Base-by-base conservation (phyloP, 2,113 vertebrate species). In the Alethe castanea region DNA sequence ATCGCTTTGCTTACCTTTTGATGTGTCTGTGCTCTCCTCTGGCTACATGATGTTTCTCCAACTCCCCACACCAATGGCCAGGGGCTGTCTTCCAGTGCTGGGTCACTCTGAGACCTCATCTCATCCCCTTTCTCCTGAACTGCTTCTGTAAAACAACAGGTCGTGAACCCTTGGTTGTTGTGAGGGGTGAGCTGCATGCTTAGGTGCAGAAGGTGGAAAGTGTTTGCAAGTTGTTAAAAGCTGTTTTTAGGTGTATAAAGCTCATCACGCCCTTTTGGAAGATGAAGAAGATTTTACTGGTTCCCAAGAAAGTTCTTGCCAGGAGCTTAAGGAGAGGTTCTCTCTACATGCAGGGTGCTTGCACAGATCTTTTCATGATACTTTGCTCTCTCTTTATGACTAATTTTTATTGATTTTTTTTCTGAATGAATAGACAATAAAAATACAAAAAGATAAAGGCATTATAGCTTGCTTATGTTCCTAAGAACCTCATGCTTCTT, bases 331-430 rank as follows among this genome's bases (percentile, higher is more conserved):
- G 40, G 52, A 86, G 60, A 91, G 31, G 29, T 69, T 95, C 31
- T 42, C 65, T 81, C 48, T 61, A 18, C 23, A 11, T 11, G 44
- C 38, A 52, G 70, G 69, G 35, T 87, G 57, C 81, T 94, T 53
- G 36, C 88, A 64, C 48, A 69, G 77, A 67, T 52, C 77, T 92
- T 94, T 95, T 85, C 53, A 53, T 48, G 31, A 82, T 85, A 42
- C 48, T 91, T 86, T 57, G 28, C 57, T 91, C 53, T 88, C 62
- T 80, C 95, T 96, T 95, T 94, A 62, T 86, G 54, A 77, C 79
- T 78, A 77, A 50, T 92, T 96, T 94, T 92, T 93, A 96, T 95
- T 93, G 82, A 61, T 94, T 96, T 92, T 78, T 89, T 91, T 36
- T 33, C 54, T 86, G 79, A 81, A 92, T 82, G 76, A 92, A 42